phyloP scores from a whole-genome alignment of 2,797 vertebrate genomes.

The Podarcis siculus region DNA sequence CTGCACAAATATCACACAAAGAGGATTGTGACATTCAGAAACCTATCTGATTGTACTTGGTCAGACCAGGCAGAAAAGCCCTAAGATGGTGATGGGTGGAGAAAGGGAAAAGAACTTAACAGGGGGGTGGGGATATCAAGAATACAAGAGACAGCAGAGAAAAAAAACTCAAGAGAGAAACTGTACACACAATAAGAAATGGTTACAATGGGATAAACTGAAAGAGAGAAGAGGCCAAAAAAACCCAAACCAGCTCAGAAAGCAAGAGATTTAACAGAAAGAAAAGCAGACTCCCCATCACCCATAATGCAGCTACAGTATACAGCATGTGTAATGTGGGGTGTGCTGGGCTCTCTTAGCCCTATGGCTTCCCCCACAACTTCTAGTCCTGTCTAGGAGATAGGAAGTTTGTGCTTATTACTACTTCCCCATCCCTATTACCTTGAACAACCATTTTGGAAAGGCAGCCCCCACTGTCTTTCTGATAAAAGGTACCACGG shows the following conservation, averaged over 20 bases:
- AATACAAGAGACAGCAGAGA: background rate
- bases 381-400: background rate
- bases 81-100: background rate
- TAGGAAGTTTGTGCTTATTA: constrained; percentile 15
- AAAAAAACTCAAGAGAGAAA: background rate
- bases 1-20: background rate
- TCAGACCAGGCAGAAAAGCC: background rate
- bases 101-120: background rate
- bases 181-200: background rate
- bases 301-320: background rate
- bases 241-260: background rate
- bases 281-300: background rate
- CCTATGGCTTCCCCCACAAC: background rate
- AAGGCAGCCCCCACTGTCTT: background rate
- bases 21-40: no score
- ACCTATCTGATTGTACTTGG: background rate
- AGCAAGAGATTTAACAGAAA: background rate
- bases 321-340: background rate
- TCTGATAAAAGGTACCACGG: background rate
- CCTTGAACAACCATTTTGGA: background rate
- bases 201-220: background rate
- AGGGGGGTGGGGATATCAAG: background rate
- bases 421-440: background rate
- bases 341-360: background rate
- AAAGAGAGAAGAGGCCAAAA: background rate